Percentiles rank a stretch among this genome's conserved stretches.
These are phyloP conservation scores for Morpho achilles DNA, from an alignment of 2,888 invertebrate species.

Conservation along the genomic window DNA sequence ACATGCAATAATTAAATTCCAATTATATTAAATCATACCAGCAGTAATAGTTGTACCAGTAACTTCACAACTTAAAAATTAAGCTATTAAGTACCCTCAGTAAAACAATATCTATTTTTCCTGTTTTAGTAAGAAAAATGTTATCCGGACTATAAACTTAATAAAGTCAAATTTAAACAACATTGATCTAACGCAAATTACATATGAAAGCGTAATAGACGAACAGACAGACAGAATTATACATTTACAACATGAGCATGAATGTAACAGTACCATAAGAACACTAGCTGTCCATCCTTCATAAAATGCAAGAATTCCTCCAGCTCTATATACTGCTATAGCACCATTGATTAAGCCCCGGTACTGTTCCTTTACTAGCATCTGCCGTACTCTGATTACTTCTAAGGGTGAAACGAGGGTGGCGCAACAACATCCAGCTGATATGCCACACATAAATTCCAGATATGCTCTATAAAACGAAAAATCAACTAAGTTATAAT, in stretches of 20 bases:
- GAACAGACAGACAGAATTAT: too few species aligned
- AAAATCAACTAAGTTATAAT: background rate
- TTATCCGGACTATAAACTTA: background rate
- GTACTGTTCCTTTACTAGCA: slow-evolving; percentile 59
- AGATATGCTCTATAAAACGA: slow-evolving; percentile 31
- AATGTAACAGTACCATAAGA: slow-evolving; percentile 43
- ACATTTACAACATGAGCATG: too few species aligned
- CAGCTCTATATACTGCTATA: slow-evolving; percentile 47
- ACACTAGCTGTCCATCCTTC: slow-evolving; percentile 57
- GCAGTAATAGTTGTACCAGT: too few species aligned
- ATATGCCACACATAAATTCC: slow-evolving; percentile 46
- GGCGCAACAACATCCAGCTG: slow-evolving; percentile 51
- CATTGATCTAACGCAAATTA: background rate
- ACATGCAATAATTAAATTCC: too few species aligned
- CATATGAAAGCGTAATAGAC: background rate
- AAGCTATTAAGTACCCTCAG: too few species aligned
- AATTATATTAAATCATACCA: too few species aligned
- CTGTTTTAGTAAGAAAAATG: background rate
- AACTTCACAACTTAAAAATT: too few species aligned
- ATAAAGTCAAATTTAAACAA: background rate
- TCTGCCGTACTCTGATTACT: slow-evolving; percentile 62
- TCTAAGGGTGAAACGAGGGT: slow-evolving; percentile 54
- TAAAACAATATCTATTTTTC: too few species aligned
- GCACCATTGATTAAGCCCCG: slow-evolving; percentile 49
- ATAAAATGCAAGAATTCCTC: slow-evolving; percentile 58